A percentile compares a stretch with the other conserved stretches of the same genome.
Conservation (phyloP, 2,888 invertebrate species). For the Octonoba sinensis region DNA sequence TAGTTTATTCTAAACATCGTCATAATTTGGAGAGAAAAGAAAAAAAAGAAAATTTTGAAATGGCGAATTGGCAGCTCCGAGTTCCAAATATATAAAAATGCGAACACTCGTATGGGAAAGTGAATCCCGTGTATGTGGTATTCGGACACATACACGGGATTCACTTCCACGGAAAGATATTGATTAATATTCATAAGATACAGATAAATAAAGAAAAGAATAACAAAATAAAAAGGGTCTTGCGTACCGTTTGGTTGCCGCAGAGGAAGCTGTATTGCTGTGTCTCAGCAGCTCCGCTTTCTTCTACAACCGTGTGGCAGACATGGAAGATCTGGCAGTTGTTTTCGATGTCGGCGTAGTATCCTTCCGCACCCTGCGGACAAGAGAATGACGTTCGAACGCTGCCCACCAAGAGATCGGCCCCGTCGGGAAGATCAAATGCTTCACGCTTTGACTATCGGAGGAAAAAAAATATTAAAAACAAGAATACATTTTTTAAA, state of each 20-base stretch:
- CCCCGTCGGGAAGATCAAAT: slow-evolving; percentile 64
- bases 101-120: too few relatives aligned
- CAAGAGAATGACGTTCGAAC: slow-evolving; percentile 63
- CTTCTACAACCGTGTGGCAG: slow-evolving; percentile 58
- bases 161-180: too few relatives aligned
- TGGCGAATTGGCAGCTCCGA: too few relatives aligned
- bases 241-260: slow-evolving; percentile 64
- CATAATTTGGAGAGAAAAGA: too few relatives aligned
- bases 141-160: too few relatives aligned
- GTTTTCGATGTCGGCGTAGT: slow-evolving; percentile 66
- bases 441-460: slow-evolving; percentile 61
- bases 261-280: slow-evolving; percentile 65
- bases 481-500: not conserved
- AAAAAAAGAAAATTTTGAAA: too few relatives aligned
- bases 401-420: slow-evolving; percentile 61
- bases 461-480: not conserved
- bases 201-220: too few relatives aligned
- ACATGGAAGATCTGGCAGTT: slow-evolving; percentile 66
- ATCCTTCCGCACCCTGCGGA: slow-evolving; percentile 58
- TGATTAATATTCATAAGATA: too few relatives aligned
- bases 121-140: too few relatives aligned
- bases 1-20: too few relatives aligned
- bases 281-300: slow-evolving; percentile 53
- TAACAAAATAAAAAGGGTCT: too few relatives aligned
- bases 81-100: too few relatives aligned